Evolutionary conservation across 1,140 invertebrate genomes (phyloP).

Genomic region (Aporrectodea caliginosa): DNA sequence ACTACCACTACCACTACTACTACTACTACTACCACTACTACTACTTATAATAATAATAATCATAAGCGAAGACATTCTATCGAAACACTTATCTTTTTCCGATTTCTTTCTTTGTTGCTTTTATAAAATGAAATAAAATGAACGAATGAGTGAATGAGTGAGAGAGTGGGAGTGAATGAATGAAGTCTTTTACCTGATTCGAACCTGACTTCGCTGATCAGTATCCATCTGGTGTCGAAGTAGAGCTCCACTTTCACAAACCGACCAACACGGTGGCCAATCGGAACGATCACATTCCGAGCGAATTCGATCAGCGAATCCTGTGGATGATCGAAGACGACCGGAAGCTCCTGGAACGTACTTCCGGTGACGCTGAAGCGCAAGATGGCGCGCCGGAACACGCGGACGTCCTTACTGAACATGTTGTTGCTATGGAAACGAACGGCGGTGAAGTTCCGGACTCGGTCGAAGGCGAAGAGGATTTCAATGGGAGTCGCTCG

Average conservation of each 20-base stretch:
- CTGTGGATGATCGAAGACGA: neutral
- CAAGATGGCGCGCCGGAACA: conserved; percentile 63
- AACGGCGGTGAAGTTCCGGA: conserved; percentile 79
- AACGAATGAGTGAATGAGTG: neutral
- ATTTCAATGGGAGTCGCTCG: conserved; percentile 42
- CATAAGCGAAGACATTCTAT: neutral
- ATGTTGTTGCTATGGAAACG: conserved; percentile 75
- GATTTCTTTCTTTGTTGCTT: neutral
- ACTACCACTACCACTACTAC: no score
- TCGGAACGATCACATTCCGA: conserved; percentile 75
- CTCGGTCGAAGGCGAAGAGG: conserved; percentile 78
- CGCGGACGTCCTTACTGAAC: conserved; percentile 65
- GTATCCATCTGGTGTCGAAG: conserved; percentile 80
- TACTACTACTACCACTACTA: no score
- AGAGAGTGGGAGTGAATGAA: no score
- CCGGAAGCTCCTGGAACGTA: neutral
- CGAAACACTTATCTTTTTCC: neutral
- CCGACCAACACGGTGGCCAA: conserved; percentile 76
- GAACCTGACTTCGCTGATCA: conserved; percentile 74
- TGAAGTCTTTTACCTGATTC: conserved; percentile 49
- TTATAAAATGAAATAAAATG: no score
- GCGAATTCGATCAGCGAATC: conserved; percentile 49
- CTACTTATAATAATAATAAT: no score
- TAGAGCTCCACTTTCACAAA: conserved; percentile 75
- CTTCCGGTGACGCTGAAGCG: conserved; percentile 74